Conservation (phyloP, 2,797 vertebrate species). For the Rhinoraja longicauda region DNA sequence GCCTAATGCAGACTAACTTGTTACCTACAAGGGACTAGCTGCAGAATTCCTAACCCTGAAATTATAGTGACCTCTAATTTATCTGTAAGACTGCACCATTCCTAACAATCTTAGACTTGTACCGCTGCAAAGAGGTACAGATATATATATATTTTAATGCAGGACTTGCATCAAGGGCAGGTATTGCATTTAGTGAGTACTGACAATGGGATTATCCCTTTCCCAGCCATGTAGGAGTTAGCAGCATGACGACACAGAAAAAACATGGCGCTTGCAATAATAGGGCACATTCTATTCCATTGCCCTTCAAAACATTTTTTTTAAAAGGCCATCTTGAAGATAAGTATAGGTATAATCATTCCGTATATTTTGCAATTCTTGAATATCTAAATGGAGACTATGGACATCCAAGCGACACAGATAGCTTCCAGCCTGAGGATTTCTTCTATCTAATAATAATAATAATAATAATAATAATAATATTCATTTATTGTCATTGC, state of each 20-base stretch:
- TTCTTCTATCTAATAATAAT: too few species aligned
- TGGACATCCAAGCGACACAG: too few species aligned
- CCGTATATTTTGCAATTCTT: background rate
- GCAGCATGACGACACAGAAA: background rate
- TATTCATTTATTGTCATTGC: too few species aligned
- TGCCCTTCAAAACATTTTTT: background rate
- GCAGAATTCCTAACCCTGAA: background rate
- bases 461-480: too few species aligned
- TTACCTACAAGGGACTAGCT: background rate
- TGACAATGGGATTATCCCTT: background rate
- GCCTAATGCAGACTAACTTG: background rate
- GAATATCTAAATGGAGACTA: background rate
- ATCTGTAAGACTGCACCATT: background rate
- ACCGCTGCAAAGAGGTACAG: background rate
- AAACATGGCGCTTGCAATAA: background rate
- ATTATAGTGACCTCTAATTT: background rate
- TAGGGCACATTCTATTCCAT: background rate
- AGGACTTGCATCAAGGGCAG: background rate
- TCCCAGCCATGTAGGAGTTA: background rate
- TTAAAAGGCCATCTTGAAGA: background rate
- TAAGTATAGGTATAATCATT: background rate
- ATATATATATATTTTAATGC: background rate
- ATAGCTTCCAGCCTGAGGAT: background rate
- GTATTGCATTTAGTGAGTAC: background rate
- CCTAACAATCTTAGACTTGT: background rate